A percentile compares a stretch with the other conserved stretches of the same genome.
Evolutionary conservation across 2,797 vertebrate species (phyloP).

Genomic region (Phalanger gymnotis): DNA sequence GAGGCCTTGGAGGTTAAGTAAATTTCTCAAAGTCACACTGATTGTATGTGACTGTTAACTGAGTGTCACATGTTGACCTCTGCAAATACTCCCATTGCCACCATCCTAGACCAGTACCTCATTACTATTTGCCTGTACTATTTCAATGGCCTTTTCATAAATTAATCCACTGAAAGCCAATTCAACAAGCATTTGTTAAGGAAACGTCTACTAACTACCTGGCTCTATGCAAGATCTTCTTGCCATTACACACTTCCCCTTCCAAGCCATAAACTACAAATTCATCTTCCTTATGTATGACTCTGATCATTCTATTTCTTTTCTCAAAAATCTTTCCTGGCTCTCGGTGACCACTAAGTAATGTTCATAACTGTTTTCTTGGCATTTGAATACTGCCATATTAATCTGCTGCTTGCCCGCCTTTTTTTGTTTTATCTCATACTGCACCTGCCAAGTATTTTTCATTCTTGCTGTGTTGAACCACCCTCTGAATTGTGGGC

Average conservation of each 20-base stretch:
- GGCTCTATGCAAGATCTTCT: not conserved
- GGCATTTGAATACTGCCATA: not conserved
- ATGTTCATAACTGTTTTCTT: not conserved
- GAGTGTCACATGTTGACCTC: not conserved
- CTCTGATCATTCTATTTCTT: constrained; percentile 32
- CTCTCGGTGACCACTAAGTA: not conserved
- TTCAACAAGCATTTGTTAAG: not conserved
- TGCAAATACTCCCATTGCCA: not conserved
- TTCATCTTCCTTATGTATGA: constrained; percentile 19
- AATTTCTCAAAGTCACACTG: not conserved
- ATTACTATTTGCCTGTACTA: not conserved
- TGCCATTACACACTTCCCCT: not conserved
- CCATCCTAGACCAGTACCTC: not conserved
- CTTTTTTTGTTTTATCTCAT: not conserved
- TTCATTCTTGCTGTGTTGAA: not conserved
- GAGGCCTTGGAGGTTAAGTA: not conserved
- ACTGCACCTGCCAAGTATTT: not conserved
- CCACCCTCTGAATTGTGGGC: not conserved
- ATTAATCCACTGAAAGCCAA: not conserved
- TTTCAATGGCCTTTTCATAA: not conserved
- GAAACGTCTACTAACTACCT: not conserved
- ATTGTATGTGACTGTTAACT: not conserved
- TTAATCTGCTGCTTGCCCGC: not conserved
- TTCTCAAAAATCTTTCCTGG: constrained; percentile 30
- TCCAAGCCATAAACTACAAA: constrained; percentile 39